Conservation (phyloP, 2,888 invertebrate genomes). For the Sarcophaga variegata region DNA sequence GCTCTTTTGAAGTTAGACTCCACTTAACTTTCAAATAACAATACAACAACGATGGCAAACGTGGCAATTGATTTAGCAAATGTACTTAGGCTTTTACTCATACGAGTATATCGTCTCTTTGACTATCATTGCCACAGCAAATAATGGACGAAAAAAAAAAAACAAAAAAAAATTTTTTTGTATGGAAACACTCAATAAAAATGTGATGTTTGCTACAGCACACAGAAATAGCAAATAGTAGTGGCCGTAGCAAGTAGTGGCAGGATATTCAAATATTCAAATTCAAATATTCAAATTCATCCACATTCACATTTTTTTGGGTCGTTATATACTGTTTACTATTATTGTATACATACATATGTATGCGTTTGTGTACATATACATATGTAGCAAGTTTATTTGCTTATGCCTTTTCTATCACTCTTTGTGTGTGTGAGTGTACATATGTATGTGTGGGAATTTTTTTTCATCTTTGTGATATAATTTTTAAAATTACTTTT, state of each 20-base stretch:
- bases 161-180: no score
- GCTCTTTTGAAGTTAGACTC: no score
- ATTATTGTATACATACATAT: no score
- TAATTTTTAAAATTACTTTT: no score
- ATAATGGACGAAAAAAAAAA: not conserved
- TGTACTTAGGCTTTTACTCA: no score
- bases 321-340: not conserved
- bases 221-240: not conserved
- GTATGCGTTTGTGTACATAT: no score
- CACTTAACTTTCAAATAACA: no score
- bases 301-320: not conserved
- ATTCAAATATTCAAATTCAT: conserved; percentile 10
- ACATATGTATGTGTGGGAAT: not conserved
- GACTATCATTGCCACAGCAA: no score
- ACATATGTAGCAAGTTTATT: not conserved
- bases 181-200: not conserved
- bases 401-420: not conserved
- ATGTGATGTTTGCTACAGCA: not conserved
- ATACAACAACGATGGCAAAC: no score
- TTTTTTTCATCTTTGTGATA: not conserved
- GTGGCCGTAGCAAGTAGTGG: not conserved
- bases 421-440: not conserved
- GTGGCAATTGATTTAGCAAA: no score
- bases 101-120: no score
- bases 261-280: conserved; percentile 18